These are phyloP conservation scores for Cataglyphis livida DNA, from an alignment of 2,888 invertebrate genomes.

Conservation along the genomic window DNA sequence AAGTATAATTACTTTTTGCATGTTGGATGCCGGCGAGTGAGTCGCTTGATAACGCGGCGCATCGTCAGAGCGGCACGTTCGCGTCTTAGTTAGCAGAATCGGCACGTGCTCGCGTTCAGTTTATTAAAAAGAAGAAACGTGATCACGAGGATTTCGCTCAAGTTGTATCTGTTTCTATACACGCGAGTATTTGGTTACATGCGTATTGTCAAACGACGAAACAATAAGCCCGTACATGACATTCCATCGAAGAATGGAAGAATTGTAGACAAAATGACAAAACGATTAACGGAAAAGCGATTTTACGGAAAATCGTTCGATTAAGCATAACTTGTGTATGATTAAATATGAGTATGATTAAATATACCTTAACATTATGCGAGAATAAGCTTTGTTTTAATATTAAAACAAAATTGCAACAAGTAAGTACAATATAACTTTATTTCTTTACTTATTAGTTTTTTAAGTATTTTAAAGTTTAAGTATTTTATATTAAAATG, in stretches of 20 bases:
- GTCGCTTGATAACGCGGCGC: slow-evolving; percentile 34
- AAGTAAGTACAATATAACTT: background rate
- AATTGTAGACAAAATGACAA: background rate
- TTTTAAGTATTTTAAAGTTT: background rate
- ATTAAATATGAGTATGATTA: background rate
- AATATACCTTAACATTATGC: background rate
- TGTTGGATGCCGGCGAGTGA: background rate
- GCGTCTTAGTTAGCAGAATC: slow-evolving; percentile 50
- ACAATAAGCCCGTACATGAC: slow-evolving; percentile 14
- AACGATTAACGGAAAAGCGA: background rate
- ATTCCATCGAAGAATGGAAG: slow-evolving; percentile 12
- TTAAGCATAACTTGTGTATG: background rate
- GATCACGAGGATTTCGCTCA: slow-evolving; percentile 45
- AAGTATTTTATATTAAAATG: background rate
- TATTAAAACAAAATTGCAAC: background rate
- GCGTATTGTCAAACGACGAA: slow-evolving; percentile 9
- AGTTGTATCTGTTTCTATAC: slow-evolving; percentile 30
- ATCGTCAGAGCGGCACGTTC: slow-evolving; percentile 46
- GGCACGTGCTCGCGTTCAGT: slow-evolving; percentile 46
- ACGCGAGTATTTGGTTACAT: slow-evolving; percentile 43
- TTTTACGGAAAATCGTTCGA: background rate
- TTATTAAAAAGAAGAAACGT: slow-evolving; percentile 57
- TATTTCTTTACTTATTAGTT: background rate
- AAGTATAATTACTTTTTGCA: slow-evolving; percentile 26
- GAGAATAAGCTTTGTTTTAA: background rate